Percentiles rank a stretch among this genome's conserved stretches.
These are phyloP conservation scores for Maniola jurtina DNA, from an alignment of 1,140 invertebrate genomes.

Conservation along the genomic window DNA sequence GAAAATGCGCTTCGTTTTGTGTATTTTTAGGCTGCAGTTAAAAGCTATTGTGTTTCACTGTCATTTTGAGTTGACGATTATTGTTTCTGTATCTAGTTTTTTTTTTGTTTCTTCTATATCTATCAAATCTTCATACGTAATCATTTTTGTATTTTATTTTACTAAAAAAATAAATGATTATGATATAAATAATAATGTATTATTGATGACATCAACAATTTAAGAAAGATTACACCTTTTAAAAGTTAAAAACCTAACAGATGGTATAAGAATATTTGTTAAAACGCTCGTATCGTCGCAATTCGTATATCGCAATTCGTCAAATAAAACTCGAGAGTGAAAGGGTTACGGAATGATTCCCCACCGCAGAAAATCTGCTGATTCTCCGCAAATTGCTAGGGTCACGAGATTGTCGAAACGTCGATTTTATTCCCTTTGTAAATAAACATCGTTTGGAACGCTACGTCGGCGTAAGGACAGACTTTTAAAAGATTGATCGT, in stretches of 20 bases:
- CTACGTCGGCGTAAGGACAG: not conserved
- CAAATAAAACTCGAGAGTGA: constrained; percentile 11
- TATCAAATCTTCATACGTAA: too few species aligned
- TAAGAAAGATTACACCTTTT: not conserved
- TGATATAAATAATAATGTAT: too few species aligned
- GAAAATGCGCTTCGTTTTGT: constrained; percentile 30
- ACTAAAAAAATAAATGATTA: too few species aligned
- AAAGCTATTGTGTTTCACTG: constrained; percentile 32
- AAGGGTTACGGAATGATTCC: constrained; percentile 10
- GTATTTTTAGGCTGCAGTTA: constrained; percentile 34
- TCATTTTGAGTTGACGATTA: constrained; percentile 28
- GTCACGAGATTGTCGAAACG: constrained; percentile 16
- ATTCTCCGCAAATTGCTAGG: constrained; percentile 10
- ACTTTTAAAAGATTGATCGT: constrained; percentile 9
- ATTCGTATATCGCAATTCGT: not conserved
- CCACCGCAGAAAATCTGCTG: constrained; percentile 12
- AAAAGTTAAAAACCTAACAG: not conserved
- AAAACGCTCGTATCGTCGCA: constrained; percentile 4
- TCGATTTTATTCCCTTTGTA: constrained; percentile 16
- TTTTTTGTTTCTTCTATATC: not conserved
- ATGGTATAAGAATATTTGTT: constrained; percentile 1
- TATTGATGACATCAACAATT: too few species aligned
- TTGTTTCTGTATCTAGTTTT: constrained; percentile 13
- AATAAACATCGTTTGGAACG: constrained; percentile 10
- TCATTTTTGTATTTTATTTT: too few species aligned